phyloP scores from a whole-genome alignment of 2,888 invertebrate genomes.

The Apamea anceps region DNA sequence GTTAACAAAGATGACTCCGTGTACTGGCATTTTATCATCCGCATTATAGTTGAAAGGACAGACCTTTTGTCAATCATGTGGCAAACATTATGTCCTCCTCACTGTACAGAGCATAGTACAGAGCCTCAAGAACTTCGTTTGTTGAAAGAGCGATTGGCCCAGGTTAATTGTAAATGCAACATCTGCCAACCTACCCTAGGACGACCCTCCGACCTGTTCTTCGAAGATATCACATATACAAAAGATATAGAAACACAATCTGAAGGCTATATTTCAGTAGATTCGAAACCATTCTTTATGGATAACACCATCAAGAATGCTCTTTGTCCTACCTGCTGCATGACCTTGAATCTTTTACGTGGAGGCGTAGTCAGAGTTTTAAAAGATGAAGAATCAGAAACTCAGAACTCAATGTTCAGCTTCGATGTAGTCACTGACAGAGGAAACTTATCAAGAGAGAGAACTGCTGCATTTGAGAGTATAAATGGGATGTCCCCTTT shows the following conservation, averaged over 20 bases:
- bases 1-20: conserved; percentile 33
- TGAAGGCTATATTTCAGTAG: conserved; percentile 26
- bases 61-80: conserved; percentile 39
- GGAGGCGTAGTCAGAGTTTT: conserved; percentile 69
- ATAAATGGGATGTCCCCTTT: conserved; percentile 20
- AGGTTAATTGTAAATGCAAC: conserved; percentile 75
- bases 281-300: conserved; percentile 28
- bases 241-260: conserved; percentile 69
- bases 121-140: conserved; percentile 77
- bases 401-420: conserved; percentile 63
- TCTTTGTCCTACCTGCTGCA: conserved; percentile 76
- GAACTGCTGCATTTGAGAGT: conserved; percentile 67
- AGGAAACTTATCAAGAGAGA: conserved; percentile 62
- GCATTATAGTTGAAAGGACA: conserved; percentile 1
- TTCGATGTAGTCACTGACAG: conserved; percentile 74
- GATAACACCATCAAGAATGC: conserved; percentile 60
- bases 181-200: conserved; percentile 52
- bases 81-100: conserved; percentile 20
- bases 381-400: conserved; percentile 80
- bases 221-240: conserved; percentile 14
- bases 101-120: conserved; percentile 67
- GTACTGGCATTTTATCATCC: conserved; percentile 35
- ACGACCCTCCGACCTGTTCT: background rate
- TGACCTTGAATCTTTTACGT: conserved; percentile 72
- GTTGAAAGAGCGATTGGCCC: conserved; percentile 78